Base-by-base conservation (phyloP, 2,797 vertebrate species). In the Esox masquinongy region DNA sequence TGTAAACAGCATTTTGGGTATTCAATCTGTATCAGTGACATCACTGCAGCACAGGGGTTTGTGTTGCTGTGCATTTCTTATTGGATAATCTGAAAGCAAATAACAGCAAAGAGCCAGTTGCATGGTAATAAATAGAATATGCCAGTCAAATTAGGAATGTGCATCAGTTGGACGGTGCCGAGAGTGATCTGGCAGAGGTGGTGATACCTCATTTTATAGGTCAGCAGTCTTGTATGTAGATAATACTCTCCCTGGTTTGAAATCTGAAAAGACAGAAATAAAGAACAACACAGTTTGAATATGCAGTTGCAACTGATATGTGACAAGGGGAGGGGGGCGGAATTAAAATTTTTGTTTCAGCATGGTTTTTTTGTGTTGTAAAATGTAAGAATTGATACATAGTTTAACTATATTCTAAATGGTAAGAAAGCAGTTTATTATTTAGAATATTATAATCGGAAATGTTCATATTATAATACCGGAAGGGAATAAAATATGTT, bases 61-160 rank as follows among this genome's bases (percentile, higher is more conserved):
- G 36, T 73, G 51, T 12, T 78, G 64, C 75, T 79, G 72, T 63
- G 86, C 86, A 76, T 71, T 83, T 85, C 80, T 86, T 82, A 89
- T 90, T 88, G 88, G 88, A 68, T 84, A 79, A 88, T 91, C 87
- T 88, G 84, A 76, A 87, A 82, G 86, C 88, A 91, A 88, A 91
- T 86, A 79, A 81, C 70, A 49, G 77, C 56, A 64, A 85, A 82
- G 78, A 80, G 77, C 74, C 5, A 77, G 81, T 80, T 85, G 85
- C 84, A 87, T 91, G 88, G 87, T 90, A 92, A 92, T 86, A 93
- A 93, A 93, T 93, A 86, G 90, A 92, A 93, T 88, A 90, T 93
- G 92, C 89, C 93, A 93, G 88, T 93, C 91, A 92, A 88, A 91
- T 93, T 89, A 89, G 77, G 84, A 79, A 66, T 53, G 71, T 64